These are phyloP conservation scores for Argyresthia goedartella DNA, from an alignment of 2,888 invertebrate species.

Conservation along the genomic window DNA sequence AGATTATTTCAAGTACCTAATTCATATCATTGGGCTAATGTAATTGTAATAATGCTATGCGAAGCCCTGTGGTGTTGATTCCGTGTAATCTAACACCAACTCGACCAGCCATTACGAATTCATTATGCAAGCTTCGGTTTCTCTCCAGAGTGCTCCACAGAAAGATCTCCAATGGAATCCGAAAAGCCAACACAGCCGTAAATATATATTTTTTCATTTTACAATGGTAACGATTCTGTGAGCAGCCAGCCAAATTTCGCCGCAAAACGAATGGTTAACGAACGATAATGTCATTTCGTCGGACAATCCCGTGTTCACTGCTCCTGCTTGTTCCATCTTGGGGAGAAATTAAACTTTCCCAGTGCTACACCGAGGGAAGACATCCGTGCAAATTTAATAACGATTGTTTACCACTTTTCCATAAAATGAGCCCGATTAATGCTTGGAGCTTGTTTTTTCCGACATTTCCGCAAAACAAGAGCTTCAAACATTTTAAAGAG, in stretches of 20 bases:
- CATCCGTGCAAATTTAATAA: conserved; percentile 66
- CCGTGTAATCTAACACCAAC: too few relatives aligned
- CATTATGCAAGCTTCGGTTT: not conserved
- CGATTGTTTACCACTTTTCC: conserved; percentile 61
- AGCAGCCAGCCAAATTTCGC: conserved; percentile 34
- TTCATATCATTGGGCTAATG: too few relatives aligned
- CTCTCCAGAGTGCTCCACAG: not conserved
- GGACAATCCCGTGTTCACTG: conserved; percentile 39
- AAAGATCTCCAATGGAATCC: conserved; percentile 1
- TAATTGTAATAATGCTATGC: too few relatives aligned
- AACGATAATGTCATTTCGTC: conserved; percentile 47
- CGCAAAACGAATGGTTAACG: conserved; percentile 36
- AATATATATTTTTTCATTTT: conserved; percentile 32
- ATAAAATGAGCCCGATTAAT: conserved; percentile 50
- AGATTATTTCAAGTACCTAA: too few relatives aligned
- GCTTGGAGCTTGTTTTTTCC: conserved; percentile 7
- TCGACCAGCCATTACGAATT: too few relatives aligned
- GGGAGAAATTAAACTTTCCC: conserved; percentile 37
- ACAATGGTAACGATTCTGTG: conserved; percentile 29
- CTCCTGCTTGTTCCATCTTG: conserved; percentile 32
- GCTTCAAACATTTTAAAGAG: not conserved
- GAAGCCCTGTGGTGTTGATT: too few relatives aligned
- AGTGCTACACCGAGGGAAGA: conserved; percentile 37
- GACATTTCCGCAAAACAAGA: too few relatives aligned
- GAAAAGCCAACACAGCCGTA: not conserved